Conservation (phyloP, 1,140 invertebrate species). For the Drosophila miranda region DNA sequence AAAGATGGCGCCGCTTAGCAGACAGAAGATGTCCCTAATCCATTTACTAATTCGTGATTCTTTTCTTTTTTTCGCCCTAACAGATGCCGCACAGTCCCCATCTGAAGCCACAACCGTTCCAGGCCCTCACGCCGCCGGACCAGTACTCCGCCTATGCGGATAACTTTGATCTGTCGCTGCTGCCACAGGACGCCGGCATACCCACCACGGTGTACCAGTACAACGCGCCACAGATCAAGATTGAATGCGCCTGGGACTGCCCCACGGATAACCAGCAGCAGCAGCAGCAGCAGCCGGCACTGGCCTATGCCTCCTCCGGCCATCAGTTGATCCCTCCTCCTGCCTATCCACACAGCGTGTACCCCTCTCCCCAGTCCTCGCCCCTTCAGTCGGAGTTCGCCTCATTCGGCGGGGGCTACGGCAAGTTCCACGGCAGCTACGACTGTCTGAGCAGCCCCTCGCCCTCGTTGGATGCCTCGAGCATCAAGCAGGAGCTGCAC, state of each 20-base stretch:
- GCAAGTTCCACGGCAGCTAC: conserved; percentile 58
- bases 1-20: conserved; percentile 60
- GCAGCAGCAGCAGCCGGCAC: conserved; percentile 22
- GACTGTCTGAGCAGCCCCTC: conserved; percentile 76
- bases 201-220: conserved; percentile 76
- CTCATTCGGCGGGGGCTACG: conserved; percentile 43
- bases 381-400: conserved; percentile 75
- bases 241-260: conserved; percentile 71
- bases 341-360: conserved; percentile 71
- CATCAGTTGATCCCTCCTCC: conserved; percentile 72
- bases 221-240: conserved; percentile 77
- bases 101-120: conserved; percentile 84
- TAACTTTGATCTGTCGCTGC: conserved; percentile 88
- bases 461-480: conserved; percentile 69
- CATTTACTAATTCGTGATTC: conserved; percentile 9
- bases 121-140: conserved; percentile 78
- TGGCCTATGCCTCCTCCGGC: conserved; percentile 18
- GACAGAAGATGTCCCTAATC: neutral
- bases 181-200: conserved; percentile 84
- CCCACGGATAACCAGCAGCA: conserved; percentile 39
- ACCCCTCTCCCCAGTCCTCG: conserved; percentile 78
- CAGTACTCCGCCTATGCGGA: conserved; percentile 87
- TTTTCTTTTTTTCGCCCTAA: conserved; percentile 49
- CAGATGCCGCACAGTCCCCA: conserved; percentile 93
- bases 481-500: conserved; percentile 80